Percentiles rank a stretch among this genome's conserved stretches.
These are phyloP conservation scores for Hylaeus volcanicus DNA, from an alignment of 1,140 invertebrate species.

Conservation along the genomic window DNA sequence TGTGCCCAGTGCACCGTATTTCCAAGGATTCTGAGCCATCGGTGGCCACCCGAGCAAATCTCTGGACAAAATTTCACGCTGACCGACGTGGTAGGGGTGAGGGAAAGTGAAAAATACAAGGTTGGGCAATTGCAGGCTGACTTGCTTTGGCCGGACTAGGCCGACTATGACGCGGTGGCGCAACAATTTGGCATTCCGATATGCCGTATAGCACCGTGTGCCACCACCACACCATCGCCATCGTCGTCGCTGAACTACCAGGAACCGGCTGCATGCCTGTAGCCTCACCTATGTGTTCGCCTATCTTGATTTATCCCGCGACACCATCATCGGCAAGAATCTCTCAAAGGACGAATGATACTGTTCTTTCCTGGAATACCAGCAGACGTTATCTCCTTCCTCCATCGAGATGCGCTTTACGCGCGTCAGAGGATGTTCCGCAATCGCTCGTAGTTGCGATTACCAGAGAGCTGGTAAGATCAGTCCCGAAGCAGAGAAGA, in stretches of 20 bases:
- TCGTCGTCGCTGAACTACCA: neutral
- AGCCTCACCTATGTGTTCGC: constrained; percentile 44
- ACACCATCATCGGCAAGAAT: constrained; percentile 36
- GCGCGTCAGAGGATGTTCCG: neutral
- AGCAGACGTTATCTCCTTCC: no score
- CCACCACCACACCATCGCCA: constrained; percentile 27
- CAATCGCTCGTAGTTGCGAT: neutral
- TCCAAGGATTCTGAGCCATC: constrained; percentile 66
- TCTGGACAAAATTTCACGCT: constrained; percentile 65
- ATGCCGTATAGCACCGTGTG: constrained; percentile 37
- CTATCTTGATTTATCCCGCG: constrained; percentile 46
- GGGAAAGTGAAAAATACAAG: constrained; percentile 76
- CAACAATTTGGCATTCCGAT: constrained; percentile 80
- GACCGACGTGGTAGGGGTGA: constrained; percentile 55
- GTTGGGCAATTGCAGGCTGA: constrained; percentile 74
- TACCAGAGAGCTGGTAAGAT: no score
- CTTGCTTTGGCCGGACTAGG: constrained; percentile 68
- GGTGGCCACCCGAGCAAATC: constrained; percentile 13
- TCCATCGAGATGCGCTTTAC: no score
- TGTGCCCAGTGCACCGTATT: neutral
- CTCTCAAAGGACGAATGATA: constrained; percentile 2
- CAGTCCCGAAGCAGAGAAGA: neutral
- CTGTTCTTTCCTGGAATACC: neutral
- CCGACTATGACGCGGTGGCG: constrained; percentile 69
- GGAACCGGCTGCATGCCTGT: constrained; percentile 39